These are phyloP conservation scores for Protosalanx chinensis DNA, from an alignment of 2,797 vertebrate genomes.

Conservation along the genomic window DNA sequence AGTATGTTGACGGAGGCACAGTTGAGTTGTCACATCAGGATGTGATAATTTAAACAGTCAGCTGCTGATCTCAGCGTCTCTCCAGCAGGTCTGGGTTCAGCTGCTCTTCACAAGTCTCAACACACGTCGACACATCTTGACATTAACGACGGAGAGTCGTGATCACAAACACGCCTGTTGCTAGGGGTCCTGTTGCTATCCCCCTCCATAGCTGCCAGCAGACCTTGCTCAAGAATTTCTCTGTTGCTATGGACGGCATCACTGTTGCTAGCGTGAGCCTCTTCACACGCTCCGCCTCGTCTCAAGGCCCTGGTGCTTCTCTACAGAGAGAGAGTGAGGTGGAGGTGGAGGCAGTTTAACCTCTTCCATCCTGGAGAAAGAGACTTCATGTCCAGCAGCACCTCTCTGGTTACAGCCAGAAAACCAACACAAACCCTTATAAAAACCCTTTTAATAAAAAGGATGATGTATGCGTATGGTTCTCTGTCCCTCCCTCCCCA, in stretches of 20 bases:
- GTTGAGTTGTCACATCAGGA: background rate
- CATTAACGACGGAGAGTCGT: conserved; percentile 7
- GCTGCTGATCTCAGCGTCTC: too few relatives aligned
- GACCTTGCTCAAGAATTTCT: conserved; percentile 25
- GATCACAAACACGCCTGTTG: conserved; percentile 23
- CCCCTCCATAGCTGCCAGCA: conserved; percentile 29
- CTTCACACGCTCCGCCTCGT: conserved; percentile 18
- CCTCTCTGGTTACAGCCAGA: too few relatives aligned
- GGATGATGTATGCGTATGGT: background rate
- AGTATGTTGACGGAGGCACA: background rate
- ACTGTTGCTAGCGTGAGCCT: conserved; percentile 17
- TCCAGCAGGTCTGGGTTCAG: background rate
- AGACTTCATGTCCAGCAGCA: background rate
- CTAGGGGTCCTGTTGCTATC: conserved; percentile 41
- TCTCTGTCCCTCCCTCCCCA: conserved; percentile 40
- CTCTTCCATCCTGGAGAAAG: background rate
- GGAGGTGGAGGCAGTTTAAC: background rate
- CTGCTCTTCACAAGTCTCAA: background rate
- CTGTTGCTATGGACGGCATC: conserved; percentile 31
- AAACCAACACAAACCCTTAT: too few relatives aligned
- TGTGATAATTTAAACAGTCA: background rate
- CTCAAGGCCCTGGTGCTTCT: conserved; percentile 13
- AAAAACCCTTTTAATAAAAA: too few relatives aligned
- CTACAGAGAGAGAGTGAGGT: conserved; percentile 2
- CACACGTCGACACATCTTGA: conserved; percentile 12